A percentile compares a stretch with the other conserved stretches of the same genome.
These are phyloP conservation scores for Struthidea cinerea DNA, from an alignment of 2,113 vertebrate genomes.

Conservation along the genomic window DNA sequence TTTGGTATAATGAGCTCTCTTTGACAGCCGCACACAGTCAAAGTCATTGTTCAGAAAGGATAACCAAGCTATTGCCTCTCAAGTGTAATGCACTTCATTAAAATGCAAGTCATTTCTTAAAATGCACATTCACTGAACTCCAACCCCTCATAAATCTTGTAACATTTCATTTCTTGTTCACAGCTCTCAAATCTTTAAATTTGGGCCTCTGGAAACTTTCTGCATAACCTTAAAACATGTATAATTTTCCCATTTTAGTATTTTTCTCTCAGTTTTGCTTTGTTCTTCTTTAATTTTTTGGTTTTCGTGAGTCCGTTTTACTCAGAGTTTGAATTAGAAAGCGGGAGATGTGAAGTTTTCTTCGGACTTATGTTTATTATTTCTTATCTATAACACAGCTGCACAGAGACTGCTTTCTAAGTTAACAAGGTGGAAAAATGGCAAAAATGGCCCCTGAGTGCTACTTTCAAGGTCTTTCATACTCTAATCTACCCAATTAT, in stretches of 20 bases:
- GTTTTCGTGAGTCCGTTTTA: too few relatives aligned
- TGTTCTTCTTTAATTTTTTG: too few relatives aligned
- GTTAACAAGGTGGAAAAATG: too few relatives aligned
- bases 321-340: too few relatives aligned
- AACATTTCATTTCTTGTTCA: conserved; percentile 28
- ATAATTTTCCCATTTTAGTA: not conserved
- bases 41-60: conserved; percentile 52
- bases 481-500: too few relatives aligned
- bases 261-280: too few relatives aligned
- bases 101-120: conserved; percentile 55
- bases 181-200: conserved; percentile 2
- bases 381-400: too few relatives aligned
- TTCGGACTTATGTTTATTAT: too few relatives aligned
- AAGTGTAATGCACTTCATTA: conserved; percentile 47
- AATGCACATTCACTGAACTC: conserved; percentile 19
- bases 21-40: not conserved
- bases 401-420: too few relatives aligned
- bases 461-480: too few relatives aligned
- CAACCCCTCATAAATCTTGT: conserved; percentile 44
- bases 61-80: conserved; percentile 42
- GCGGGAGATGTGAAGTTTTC: too few relatives aligned
- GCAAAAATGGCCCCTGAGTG: too few relatives aligned
- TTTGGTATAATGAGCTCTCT: conserved; percentile 36
- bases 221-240: not conserved
- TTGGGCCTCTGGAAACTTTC: not conserved